Percentiles rank a stretch among this genome's conserved stretches.
phyloP scores from a whole-genome alignment of 1,140 invertebrate genomes.

The Drosophila saltans region DNA sequence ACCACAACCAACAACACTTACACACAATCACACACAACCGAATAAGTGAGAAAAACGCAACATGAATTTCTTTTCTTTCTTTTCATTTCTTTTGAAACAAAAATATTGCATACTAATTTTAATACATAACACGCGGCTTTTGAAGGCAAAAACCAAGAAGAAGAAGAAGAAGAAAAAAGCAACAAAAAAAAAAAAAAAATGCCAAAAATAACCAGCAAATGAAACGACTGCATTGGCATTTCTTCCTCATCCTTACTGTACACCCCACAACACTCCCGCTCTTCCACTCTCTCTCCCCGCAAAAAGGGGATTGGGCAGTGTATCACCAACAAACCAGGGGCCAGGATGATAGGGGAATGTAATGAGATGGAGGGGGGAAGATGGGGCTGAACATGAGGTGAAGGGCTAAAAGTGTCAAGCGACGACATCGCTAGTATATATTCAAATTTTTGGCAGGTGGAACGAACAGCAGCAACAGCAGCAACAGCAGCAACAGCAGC shows the following conservation, averaged over 20 bases:
- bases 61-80: conserved; percentile 53
- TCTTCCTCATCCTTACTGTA: neutral
- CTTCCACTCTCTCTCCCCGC: too few relatives aligned
- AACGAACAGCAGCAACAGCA: conserved; percentile 53
- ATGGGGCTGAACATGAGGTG: conserved; percentile 8
- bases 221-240: conserved; percentile 33
- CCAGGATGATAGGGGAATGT: conserved; percentile 22
- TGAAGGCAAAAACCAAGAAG: conserved; percentile 54
- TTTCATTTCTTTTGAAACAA: conserved; percentile 51
- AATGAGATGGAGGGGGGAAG: neutral
- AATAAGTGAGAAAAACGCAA: conserved; percentile 43
- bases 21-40: neutral
- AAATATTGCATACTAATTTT: conserved; percentile 82
- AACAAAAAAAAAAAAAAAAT: too few relatives aligned
- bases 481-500: conserved; percentile 49
- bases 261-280: neutral
- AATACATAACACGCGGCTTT: conserved; percentile 77
- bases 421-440: conserved; percentile 46
- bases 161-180: neutral
- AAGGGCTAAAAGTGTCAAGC: conserved; percentile 69
- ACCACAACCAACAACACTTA: too few relatives aligned
- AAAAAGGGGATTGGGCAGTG: too few relatives aligned
- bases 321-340: conserved; percentile 23
- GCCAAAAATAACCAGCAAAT: conserved; percentile 61
- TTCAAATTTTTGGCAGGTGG: conserved; percentile 76